phyloP scores from a whole-genome alignment of 2,113 vertebrate genomes.

The Phalacrocorax brasilianus region DNA sequence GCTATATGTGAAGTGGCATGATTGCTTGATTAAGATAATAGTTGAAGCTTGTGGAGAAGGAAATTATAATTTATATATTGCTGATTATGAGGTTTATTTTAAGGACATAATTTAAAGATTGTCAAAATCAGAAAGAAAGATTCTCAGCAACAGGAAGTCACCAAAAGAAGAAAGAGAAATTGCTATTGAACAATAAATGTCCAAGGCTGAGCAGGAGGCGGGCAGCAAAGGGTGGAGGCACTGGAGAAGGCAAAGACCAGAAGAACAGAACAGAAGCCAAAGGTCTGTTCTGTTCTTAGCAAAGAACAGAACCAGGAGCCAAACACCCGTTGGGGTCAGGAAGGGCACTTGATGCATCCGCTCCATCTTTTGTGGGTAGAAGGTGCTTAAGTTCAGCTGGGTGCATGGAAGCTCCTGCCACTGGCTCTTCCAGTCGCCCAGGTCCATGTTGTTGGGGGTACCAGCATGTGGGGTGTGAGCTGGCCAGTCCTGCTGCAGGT shows the following conservation, averaged over 20 bases:
- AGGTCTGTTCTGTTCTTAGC: not conserved
- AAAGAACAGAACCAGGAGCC: not conserved
- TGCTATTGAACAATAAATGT: not conserved
- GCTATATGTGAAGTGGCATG: conserved; percentile 52
- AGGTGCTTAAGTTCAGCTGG: not conserved
- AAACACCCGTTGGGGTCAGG: not conserved
- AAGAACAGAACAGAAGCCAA: no score
- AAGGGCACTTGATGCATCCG: fast-evolving
- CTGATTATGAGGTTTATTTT: conserved; percentile 70
- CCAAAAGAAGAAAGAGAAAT: not conserved
- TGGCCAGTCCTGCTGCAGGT: not conserved
- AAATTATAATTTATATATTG: conserved; percentile 65
- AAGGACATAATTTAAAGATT: conserved; percentile 55
- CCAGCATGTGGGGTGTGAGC: fast-evolving
- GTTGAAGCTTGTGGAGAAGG: conserved; percentile 60
- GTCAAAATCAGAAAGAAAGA: conserved; percentile 32
- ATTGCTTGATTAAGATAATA: conserved; percentile 72
- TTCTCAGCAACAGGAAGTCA: not conserved
- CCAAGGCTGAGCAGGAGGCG: not conserved
- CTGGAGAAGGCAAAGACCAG: not conserved
- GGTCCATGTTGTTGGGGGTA: not conserved
- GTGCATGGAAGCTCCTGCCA: not conserved
- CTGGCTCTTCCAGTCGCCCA: not conserved
- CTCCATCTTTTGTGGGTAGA: not conserved
- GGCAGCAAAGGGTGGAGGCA: not conserved